These are phyloP conservation scores for Sorex fumeus DNA, from an alignment of 2,113 vertebrate species.

Conservation along the genomic window DNA sequence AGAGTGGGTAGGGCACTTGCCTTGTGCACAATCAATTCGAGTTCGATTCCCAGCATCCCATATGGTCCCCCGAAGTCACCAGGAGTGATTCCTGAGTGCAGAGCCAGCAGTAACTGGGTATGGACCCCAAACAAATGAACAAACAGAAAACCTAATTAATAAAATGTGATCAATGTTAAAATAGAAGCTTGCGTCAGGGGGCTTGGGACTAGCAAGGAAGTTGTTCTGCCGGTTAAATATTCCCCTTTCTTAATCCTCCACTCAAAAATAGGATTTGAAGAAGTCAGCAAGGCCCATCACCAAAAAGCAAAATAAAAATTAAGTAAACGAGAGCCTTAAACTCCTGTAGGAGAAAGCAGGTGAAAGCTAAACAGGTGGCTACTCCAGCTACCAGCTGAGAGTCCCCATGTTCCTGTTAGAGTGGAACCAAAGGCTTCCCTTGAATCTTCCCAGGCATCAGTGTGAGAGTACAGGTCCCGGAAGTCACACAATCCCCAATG, in stretches of 20 bases:
- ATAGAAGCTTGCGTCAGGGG: slow-evolving; percentile 1
- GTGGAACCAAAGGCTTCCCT: background rate
- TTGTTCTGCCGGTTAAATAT: slow-evolving; percentile 1
- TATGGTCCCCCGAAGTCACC: too few relatives aligned
- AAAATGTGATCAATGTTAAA: slow-evolving; percentile 46
- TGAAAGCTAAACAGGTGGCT: background rate
- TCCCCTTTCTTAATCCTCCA: background rate
- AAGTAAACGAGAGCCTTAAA: background rate
- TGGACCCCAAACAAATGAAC: too few relatives aligned
- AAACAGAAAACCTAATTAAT: background rate
- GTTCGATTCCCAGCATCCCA: too few relatives aligned
- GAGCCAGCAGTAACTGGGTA: too few relatives aligned
- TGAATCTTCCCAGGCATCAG: slow-evolving; percentile 19
- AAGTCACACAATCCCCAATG: background rate
- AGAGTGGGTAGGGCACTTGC: too few relatives aligned
- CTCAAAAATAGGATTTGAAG: slow-evolving; percentile 14
- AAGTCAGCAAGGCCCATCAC: slow-evolving; percentile 18
- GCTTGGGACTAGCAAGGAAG: slow-evolving; percentile 33
- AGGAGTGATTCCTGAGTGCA: too few relatives aligned
- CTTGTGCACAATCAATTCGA: too few relatives aligned
- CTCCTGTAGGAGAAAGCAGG: background rate
- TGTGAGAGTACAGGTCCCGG: background rate
- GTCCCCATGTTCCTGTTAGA: background rate
- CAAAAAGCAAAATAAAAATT: slow-evolving; percentile 29
- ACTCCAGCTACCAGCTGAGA: background rate